A percentile compares a stretch with the other conserved stretches of the same genome.
phyloP scores from a whole-genome alignment of 2,888 invertebrate species.

The Scaptomyza tumidula region DNA sequence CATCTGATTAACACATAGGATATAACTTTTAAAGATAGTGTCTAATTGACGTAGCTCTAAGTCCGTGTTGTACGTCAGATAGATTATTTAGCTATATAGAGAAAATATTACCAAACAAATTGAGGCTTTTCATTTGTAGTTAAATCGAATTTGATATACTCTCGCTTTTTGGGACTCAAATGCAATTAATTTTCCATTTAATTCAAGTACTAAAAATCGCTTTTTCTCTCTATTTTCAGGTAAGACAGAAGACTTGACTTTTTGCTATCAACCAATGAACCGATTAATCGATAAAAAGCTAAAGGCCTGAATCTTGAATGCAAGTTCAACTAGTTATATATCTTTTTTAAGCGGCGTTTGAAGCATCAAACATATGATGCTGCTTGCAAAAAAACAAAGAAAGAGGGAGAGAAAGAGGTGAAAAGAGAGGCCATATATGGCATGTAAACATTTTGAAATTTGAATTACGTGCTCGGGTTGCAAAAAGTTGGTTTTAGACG shows the following conservation, averaged over 20 bases:
- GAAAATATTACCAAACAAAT: too few relatives aligned
- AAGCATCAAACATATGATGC: constrained; percentile 56
- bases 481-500: constrained; percentile 39
- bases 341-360: constrained; percentile 29
- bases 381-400: not conserved
- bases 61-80: too few relatives aligned
- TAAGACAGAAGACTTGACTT: constrained; percentile 24
- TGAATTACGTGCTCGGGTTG: constrained; percentile 73
- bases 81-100: too few relatives aligned
- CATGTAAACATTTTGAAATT: constrained; percentile 79
- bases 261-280: not conserved
- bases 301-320: not conserved
- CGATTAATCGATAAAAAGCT: not conserved
- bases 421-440: constrained; percentile 41
- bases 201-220: constrained; percentile 19
- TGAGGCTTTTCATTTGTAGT: too few relatives aligned
- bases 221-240: constrained; percentile 35
- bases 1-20: too few relatives aligned
- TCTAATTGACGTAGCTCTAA: too few relatives aligned
- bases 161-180: too few relatives aligned
- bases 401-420: too few relatives aligned
- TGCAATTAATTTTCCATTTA: constrained; percentile 38
- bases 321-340: constrained; percentile 1
- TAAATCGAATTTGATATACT: too few relatives aligned
- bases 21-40: too few relatives aligned